Percentiles rank a stretch among this genome's conserved stretches.
phyloP scores from a whole-genome alignment of 2,113 vertebrate species.

The Conger conger region DNA sequence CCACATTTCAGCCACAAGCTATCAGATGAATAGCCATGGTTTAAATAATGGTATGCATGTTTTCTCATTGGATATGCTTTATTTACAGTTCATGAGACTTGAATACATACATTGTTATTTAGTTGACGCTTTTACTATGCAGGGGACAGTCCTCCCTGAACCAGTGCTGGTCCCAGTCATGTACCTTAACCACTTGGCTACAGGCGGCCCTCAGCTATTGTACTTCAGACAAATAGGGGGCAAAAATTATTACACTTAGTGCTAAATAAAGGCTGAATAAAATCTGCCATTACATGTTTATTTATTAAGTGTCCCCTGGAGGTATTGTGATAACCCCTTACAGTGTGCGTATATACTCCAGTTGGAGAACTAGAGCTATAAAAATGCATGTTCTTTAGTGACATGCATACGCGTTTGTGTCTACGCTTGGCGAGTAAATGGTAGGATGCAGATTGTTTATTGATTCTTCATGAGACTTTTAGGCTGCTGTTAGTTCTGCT shows the following conservation, averaged over 20 bases:
- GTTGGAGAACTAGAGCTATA: background rate
- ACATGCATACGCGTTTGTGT: background rate
- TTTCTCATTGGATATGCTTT: no score
- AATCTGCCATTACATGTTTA: background rate
- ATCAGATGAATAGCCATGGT: no score
- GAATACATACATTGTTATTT: no score
- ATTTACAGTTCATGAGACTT: no score
- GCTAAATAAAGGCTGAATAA: background rate
- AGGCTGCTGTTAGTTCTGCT: constrained; percentile 16
- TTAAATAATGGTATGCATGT: no score
- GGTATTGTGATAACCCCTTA: background rate
- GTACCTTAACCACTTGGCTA: no score
- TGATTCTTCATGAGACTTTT: constrained; percentile 25
- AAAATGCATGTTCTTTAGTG: background rate
- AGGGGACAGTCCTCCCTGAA: no score
- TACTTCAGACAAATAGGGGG: background rate
- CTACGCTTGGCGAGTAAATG: background rate
- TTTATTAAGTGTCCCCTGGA: background rate
- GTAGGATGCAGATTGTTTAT: background rate
- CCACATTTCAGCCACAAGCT: no score
- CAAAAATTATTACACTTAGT: background rate
- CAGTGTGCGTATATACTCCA: background rate
- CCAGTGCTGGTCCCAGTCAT: no score
- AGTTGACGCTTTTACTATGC: no score
- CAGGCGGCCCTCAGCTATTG: no score